Conservation (phyloP, 2,888 invertebrate genomes). For the Entomobrya proxima region DNA sequence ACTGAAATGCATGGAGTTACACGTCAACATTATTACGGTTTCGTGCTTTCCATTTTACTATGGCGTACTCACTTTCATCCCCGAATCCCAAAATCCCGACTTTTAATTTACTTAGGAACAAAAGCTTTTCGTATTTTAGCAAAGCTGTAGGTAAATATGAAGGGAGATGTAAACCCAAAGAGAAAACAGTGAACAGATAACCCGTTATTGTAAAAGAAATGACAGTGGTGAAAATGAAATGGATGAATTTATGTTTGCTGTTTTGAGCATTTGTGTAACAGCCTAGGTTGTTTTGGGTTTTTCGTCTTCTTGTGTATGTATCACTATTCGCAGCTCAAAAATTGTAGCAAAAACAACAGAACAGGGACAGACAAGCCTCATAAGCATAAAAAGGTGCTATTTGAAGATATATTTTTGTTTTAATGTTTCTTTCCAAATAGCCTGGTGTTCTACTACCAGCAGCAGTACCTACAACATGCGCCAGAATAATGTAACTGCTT, state of each 20-base stretch:
- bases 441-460: conserved; percentile 1
- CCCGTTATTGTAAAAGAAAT: neutral
- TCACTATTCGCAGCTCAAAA: no score
- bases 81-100: no score
- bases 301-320: neutral
- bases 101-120: no score
- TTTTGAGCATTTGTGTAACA: neutral
- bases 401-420: neutral
- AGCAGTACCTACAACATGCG: no score
- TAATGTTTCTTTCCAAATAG: neutral
- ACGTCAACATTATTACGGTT: neutral
- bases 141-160: no score
- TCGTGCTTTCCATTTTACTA: neutral
- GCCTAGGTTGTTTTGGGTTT: neutral
- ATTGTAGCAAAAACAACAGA: neutral
- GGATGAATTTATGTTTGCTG: neutral
- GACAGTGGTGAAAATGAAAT: neutral
- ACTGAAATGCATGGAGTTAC: neutral
- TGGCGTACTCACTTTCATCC: neutral
- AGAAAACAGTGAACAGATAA: neutral
- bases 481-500: neutral
- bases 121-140: no score
- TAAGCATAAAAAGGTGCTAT: conserved; percentile 8
- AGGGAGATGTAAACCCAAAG: neutral
- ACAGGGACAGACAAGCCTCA: neutral